These are phyloP conservation scores for Triplophysa bombifrons DNA, from an alignment of 2,797 vertebrate genomes.

Conservation along the genomic window DNA sequence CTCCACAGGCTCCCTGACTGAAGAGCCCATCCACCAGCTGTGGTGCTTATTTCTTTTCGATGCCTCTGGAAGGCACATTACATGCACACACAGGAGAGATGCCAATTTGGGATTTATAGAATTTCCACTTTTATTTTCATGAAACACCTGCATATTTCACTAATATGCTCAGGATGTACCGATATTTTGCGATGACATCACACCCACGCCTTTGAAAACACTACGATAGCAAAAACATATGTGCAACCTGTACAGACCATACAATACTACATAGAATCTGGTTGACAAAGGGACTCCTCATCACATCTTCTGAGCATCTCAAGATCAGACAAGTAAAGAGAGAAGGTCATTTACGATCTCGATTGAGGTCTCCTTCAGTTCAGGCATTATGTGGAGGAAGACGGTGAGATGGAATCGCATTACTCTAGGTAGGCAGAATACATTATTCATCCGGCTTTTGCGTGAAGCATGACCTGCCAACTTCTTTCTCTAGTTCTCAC, in stretches of 20 bases:
- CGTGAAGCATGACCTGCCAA: conserved; percentile 78
- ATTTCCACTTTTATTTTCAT: conserved; percentile 17
- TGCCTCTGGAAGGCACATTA: conserved; percentile 27
- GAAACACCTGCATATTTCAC: conserved; percentile 13
- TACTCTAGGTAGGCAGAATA: conserved; percentile 70
- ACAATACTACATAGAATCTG: not conserved
- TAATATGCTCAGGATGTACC: too few relatives aligned
- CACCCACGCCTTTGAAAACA: not conserved
- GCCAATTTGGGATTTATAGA: conserved; percentile 31
- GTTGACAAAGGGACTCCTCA: not conserved
- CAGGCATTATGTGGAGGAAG: conserved; percentile 65
- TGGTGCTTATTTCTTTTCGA: conserved; percentile 30
- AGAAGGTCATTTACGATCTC: conserved; percentile 78
- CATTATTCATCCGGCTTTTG: conserved; percentile 81
- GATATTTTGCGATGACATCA: too few relatives aligned
- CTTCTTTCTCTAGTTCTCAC: conserved; percentile 68
- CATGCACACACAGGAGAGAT: conserved; percentile 9
- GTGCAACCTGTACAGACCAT: too few relatives aligned
- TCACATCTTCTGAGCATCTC: not conserved
- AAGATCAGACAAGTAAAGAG: conserved; percentile 62
- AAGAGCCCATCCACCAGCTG: conserved; percentile 26
- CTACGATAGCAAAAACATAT: not conserved
- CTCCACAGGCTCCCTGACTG: conserved; percentile 39
- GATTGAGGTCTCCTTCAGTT: conserved; percentile 76
- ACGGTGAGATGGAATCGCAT: conserved; percentile 67